Conservation (phyloP, 92 coral and sea anemone species). For the Pocillopora grandis region DNA sequence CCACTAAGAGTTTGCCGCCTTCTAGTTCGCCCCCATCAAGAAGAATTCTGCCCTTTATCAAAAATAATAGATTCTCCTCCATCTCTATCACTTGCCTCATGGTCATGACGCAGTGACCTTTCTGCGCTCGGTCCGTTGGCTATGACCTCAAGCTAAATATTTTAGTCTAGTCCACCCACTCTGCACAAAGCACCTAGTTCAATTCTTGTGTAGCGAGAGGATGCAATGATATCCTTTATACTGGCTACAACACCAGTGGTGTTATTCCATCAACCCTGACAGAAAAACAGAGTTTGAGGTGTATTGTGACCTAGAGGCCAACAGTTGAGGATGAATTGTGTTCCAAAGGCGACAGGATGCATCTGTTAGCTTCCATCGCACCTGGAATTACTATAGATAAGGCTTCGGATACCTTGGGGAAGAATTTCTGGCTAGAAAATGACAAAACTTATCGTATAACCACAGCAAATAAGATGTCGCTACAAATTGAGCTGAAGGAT, state of each 20-base stretch:
- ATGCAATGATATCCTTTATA: constrained; percentile 74
- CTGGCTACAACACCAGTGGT: constrained; percentile 69
- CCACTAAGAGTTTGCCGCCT: no score
- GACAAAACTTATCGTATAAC: constrained; percentile 73
- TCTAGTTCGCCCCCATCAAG: no score
- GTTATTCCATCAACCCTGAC: constrained; percentile 74
- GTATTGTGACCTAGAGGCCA: constrained; percentile 75
- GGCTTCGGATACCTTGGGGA: constrained; percentile 71
- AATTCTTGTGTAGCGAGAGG: constrained; percentile 36
- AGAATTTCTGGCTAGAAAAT: constrained; percentile 85
- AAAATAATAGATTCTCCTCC: no score
- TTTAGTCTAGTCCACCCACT: not conserved
- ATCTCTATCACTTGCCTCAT: no score
- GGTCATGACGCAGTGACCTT: no score
- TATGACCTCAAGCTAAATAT: not conserved
- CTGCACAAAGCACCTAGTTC: not conserved
- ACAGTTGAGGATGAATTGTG: constrained; percentile 79
- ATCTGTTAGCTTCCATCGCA: constrained; percentile 51
- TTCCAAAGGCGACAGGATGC: constrained; percentile 67
- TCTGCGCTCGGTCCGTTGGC: not conserved
- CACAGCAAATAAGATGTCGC: constrained; percentile 39
- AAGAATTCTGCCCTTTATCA: no score
- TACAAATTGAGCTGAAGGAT: constrained; percentile 63
- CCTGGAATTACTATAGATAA: constrained; percentile 67
- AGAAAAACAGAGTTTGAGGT: constrained; percentile 54